A percentile compares a stretch with the other conserved stretches of the same genome.
These are phyloP conservation scores for Capitulum mitella DNA, from an alignment of 2,888 invertebrate genomes.

Conservation along the genomic window DNA sequence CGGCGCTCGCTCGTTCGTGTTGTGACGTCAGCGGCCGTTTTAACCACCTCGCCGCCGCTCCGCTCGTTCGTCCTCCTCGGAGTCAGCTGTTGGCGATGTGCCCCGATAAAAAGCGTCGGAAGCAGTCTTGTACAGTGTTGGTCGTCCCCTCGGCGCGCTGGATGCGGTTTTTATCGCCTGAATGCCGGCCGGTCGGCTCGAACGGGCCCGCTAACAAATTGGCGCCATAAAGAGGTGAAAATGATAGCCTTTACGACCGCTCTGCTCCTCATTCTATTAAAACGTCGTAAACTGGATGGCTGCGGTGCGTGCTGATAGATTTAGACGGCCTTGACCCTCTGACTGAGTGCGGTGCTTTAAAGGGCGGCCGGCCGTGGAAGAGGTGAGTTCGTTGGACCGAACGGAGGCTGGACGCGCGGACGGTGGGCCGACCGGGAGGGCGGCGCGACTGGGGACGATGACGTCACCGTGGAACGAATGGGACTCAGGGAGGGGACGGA, in stretches of 20 bases:
- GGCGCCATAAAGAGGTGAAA: slow-evolving; percentile 22
- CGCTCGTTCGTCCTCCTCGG: too few species aligned
- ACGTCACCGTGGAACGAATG: neutral
- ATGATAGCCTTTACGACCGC: slow-evolving; percentile 16
- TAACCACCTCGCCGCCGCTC: too few species aligned
- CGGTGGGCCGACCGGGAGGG: neutral
- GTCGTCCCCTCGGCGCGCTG: neutral
- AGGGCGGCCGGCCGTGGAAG: neutral
- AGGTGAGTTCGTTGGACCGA: neutral
- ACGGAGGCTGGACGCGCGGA: too few species aligned
- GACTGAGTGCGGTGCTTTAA: neutral
- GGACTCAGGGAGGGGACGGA: neutral
- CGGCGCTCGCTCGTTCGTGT: too few species aligned
- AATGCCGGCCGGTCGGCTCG: neutral
- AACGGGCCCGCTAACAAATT: neutral
- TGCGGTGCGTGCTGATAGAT: neutral
- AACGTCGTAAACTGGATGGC: neutral
- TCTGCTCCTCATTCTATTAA: slow-evolving; percentile 10
- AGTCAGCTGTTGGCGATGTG: neutral
- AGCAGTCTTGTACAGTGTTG: neutral
- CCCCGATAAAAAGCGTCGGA: neutral
- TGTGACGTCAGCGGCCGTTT: too few species aligned
- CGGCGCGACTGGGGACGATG: neutral
- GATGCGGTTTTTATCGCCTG: slow-evolving; percentile 11
- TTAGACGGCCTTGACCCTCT: neutral